These are phyloP conservation scores for Garra rufa DNA, from an alignment of 2,113 vertebrate genomes.

Conservation along the genomic window DNA sequence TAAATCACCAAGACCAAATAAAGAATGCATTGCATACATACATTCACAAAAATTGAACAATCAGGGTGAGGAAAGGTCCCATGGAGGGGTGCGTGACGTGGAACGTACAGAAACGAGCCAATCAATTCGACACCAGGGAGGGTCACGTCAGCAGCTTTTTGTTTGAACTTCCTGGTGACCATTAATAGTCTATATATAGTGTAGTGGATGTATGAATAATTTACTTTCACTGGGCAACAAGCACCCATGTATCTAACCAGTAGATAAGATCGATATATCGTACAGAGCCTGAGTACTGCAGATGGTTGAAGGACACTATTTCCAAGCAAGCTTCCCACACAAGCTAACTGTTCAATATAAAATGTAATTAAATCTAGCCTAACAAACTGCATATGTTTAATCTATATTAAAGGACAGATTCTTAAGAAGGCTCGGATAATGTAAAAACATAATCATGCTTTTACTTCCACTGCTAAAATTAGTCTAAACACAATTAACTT, in stretches of 20 bases:
- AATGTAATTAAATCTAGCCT: neutral
- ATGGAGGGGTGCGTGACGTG: slow-evolving; percentile 9
- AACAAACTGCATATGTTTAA: neutral
- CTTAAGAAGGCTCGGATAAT: neutral
- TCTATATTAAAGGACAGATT: neutral
- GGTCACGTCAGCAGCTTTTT: slow-evolving; percentile 24
- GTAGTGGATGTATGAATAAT: slow-evolving; percentile 69
- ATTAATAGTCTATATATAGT: slow-evolving; percentile 62
- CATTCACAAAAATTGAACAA: neutral
- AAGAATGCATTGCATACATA: slow-evolving; percentile 7
- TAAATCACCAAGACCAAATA: neutral
- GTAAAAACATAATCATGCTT: slow-evolving; percentile 3
- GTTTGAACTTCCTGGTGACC: slow-evolving; percentile 60
- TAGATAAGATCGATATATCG: slow-evolving; percentile 68
- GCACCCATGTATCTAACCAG: slow-evolving; percentile 49
- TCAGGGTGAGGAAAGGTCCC: neutral
- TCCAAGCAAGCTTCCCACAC: neutral
- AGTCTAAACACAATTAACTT: neutral
- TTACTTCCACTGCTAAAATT: neutral
- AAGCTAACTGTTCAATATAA: neutral
- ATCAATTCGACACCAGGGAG: slow-evolving; percentile 45
- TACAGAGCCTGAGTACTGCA: neutral
- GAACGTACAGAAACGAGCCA: slow-evolving; percentile 25
- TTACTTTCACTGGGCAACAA: slow-evolving; percentile 59
- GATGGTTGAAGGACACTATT: slow-evolving; percentile 16